Evolutionary conservation across 2,797 vertebrate genomes (phyloP).

Genomic region (Rhabdomys pumilio): DNA sequence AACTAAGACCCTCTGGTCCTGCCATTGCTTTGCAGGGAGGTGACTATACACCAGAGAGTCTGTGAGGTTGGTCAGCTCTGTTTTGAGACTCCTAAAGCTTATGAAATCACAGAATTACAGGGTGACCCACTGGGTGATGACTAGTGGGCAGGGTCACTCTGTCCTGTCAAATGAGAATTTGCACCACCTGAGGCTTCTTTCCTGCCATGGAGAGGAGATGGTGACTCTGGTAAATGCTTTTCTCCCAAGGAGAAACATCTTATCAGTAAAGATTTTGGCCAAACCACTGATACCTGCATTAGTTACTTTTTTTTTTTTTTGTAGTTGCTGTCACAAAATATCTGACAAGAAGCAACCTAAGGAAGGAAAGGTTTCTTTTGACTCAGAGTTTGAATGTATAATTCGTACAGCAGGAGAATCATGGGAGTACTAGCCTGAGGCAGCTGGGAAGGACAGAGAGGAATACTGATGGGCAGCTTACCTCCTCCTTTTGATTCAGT

Average conservation of each 20-base stretch:
- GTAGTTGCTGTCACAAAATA: background rate
- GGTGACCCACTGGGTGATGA: background rate
- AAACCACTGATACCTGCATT: background rate
- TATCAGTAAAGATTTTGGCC: background rate
- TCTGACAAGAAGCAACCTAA: background rate
- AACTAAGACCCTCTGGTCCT: background rate
- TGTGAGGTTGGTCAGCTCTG: background rate
- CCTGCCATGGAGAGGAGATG: background rate
- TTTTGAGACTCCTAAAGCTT: background rate
- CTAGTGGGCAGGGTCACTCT: background rate
- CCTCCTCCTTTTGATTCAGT: background rate
- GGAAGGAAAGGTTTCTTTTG: background rate
- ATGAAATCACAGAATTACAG: background rate
- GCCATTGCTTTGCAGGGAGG: background rate
- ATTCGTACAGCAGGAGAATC: too few species aligned
- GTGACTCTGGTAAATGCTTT: background rate
- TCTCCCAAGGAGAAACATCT: background rate
- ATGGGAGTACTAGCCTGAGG: background rate
- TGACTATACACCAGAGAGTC: background rate
- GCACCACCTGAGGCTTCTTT: background rate
- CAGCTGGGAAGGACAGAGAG: background rate
- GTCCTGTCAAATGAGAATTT: background rate
- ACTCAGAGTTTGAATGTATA: background rate
- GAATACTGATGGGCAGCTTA: background rate
- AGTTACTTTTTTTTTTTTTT: background rate